Evolutionary conservation across 2,113 vertebrate genomes (phyloP), one percentile per base, ranked within the genome.

Genomic region (Melanerpes formicivorus): DNA sequence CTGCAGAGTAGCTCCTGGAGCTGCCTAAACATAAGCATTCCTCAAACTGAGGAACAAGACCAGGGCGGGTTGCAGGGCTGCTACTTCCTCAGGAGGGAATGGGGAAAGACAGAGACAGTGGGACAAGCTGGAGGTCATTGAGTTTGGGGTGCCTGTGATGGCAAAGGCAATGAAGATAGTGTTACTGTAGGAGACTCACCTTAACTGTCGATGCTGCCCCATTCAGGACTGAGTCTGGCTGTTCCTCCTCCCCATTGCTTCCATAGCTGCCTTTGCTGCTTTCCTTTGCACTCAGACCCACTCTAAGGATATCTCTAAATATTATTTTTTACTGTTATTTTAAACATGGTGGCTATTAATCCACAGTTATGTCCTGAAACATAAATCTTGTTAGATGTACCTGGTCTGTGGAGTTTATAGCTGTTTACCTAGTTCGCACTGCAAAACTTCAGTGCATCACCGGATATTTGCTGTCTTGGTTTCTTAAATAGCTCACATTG

Each of bases 401-500:
- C 65, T 75, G 26, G 13, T 60, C 74, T 55, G 21, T 83, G 66
- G 93, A 78, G n/a, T 84, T 91, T 86, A 65, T 17, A 81, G 66
- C 26, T n/a, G 30, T 79, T 86, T 93, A 30, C 37, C 72, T 62
- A 75, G 32, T 76, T 88, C 40, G 87, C n/a, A 32, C 40, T 75
- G 44, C 77, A 88, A 84, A 94, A 72, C 27, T 59, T 59, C 27
- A 10, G 2, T 25, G 46, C 29, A 75, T 52, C 19, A 62, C 32
- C 0, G 1, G 29, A 6, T 87, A 90, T 69, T 88, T 92, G 23
- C 52, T 76, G 29, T 54, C 55, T 76, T 55, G 23, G 3, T 59
- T 90, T 76, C 72, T 77, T 77, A 77, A 80, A 83, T 75, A 34
- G 29, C 22, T 92, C 37, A 44, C 8, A 50, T 27, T 75, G 62